Base-by-base conservation (phyloP, 2,888 invertebrate genomes). In the Diploptera punctata region DNA sequence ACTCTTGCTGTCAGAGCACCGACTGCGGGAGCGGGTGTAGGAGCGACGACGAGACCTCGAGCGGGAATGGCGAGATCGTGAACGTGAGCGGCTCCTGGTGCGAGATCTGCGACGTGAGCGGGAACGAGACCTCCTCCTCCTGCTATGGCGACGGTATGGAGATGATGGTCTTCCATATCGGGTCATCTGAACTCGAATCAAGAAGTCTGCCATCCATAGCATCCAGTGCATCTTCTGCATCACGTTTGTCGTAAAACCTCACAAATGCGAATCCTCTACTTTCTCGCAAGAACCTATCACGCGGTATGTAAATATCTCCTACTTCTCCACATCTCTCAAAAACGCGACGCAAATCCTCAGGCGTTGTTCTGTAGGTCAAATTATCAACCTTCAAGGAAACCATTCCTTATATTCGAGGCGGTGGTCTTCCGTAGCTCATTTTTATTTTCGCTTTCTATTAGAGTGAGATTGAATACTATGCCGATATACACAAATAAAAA, bases 221-320 rank as follows among this genome's bases (percentile, higher is more conserved):
- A 81, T 98, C 98, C 79, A 99, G 86, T 78, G 99, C 99, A 82
- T 98, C 98, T 84, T 99, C 98, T 16, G 98, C 99, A 85, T 99
- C 98, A 60, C 98, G 90, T 80, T 97, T 95, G 80, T 98, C 97
- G 81, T 94, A 97, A 82, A 96, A 97, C 80, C 98, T 91, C 76
- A 99, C 98, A 83, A 99, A 99, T 29, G 98, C 99, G 82, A 99
- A 99, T 72, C 99, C 99, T 79, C 98, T 89, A 81, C 97, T 98
- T 85, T 99, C 98, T 77, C 97, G 89, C n/a, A 97, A 95, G 83
- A 89, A 90, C 72, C 98, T 90, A 84, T 99, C 99, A 78, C 97
- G 88, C n/a, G 99, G 99, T 83, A 99, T 99, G 85, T 99, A 99
- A 82, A 99, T 97, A 85, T 99, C 99, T 65, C 99, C 99, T 74